phyloP scores from a whole-genome alignment of 2,113 vertebrate genomes.

The Sterna hirundo region DNA sequence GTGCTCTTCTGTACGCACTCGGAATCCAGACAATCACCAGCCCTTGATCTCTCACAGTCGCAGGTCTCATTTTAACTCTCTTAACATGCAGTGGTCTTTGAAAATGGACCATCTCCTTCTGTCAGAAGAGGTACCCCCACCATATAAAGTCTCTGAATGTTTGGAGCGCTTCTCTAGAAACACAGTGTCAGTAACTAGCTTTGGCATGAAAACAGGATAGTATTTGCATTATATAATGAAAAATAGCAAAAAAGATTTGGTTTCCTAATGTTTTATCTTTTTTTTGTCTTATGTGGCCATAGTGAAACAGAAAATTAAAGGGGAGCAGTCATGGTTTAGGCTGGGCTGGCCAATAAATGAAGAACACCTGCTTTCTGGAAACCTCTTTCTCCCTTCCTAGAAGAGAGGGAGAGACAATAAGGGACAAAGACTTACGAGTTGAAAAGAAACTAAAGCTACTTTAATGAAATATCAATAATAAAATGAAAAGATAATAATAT shows the following conservation, averaged over 20 bases:
- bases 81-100: not conserved
- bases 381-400: not conserved
- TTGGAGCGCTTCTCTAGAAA: not conserved
- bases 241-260: not conserved
- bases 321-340: not conserved
- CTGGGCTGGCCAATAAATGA: not conserved
- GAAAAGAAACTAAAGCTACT: not conserved
- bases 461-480: not conserved
- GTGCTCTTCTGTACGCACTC: not conserved
- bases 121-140: not conserved
- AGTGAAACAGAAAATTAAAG: not conserved
- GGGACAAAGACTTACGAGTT: not conserved
- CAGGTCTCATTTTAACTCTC: not conserved
- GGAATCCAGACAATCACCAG: not conserved
- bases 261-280: not conserved
- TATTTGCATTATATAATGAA: not conserved
- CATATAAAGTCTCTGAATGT: not conserved
- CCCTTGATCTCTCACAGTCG: not conserved
- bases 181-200: not conserved
- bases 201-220: not conserved
- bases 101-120: not conserved
- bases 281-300: not conserved
- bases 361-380: not conserved
- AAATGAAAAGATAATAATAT: not conserved
- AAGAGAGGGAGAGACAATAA: not conserved